A percentile compares a stretch with the other conserved stretches of the same genome.
Conservation (phyloP, 1,140 invertebrate species). For the Trachymyrmex cornetzi region DNA sequence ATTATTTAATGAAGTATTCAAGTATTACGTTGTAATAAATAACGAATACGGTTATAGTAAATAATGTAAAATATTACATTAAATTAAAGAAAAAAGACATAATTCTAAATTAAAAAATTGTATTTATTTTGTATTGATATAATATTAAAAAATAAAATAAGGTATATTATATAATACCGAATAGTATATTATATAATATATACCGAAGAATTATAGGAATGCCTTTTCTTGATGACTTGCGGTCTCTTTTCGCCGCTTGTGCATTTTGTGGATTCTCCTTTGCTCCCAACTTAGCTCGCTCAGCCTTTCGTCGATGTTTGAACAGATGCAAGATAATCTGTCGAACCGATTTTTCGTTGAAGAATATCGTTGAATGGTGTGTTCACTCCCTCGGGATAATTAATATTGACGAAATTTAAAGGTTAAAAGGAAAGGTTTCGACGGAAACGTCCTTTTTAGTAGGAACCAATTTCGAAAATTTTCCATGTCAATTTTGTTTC, state of each 20-base stretch:
- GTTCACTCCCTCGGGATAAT: neutral
- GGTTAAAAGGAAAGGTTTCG: neutral
- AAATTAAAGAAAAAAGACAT: too few species aligned
- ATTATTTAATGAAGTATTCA: neutral
- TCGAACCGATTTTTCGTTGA: conserved; percentile 43
- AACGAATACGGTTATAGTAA: neutral
- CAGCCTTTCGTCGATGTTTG: conserved; percentile 65
- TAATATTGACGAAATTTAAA: conserved; percentile 17
- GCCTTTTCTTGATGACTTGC: neutral
- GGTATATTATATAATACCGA: neutral
- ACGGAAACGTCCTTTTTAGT: too few species aligned
- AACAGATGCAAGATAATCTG: conserved; percentile 69
- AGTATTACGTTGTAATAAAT: neutral
- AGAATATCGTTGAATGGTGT: neutral
- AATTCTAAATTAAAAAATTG: neutral
- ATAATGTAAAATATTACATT: neutral
- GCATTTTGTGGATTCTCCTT: conserved; percentile 38
- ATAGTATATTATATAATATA: neutral
- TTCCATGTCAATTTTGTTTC: neutral
- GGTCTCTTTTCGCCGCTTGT: conserved; percentile 15
- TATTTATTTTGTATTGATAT: neutral
- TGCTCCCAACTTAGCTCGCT: neutral
- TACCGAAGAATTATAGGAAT: neutral
- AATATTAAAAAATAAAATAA: neutral
- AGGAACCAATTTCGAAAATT: neutral